Percentiles rank a stretch among this genome's conserved stretches.
phyloP scores from a whole-genome alignment of 2,113 vertebrate species.

The Catharus bicknelli region DNA sequence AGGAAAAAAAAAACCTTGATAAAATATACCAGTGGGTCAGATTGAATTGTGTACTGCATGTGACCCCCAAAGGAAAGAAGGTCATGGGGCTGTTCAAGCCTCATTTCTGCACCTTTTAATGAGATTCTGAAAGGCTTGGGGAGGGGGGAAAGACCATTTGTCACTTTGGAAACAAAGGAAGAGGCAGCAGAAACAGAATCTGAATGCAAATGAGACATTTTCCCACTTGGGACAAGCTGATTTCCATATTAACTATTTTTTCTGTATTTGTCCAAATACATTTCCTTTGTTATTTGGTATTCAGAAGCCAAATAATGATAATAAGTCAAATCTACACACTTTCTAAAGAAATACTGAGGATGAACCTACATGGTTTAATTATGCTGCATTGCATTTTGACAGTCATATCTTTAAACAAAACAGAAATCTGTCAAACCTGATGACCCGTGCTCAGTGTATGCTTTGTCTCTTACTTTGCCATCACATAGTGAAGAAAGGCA shows the following conservation, averaged over 20 bases:
- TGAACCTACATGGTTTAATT: not conserved
- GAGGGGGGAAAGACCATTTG: conserved; percentile 49
- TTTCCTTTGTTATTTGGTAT: not conserved
- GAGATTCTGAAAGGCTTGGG: conserved; percentile 46
- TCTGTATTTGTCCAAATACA: not conserved
- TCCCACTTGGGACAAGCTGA: conserved; percentile 29
- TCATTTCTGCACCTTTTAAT: conserved; percentile 54
- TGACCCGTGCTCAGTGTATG: not conserved
- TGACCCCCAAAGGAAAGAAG: conserved; percentile 43
- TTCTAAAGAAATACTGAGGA: not conserved
- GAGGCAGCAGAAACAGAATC: conserved; percentile 45
- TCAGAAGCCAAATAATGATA: not conserved
- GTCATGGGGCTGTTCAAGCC: not conserved
- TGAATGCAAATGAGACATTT: conserved; percentile 62
- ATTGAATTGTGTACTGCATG: conserved; percentile 43
- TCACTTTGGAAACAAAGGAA: conserved; percentile 65
- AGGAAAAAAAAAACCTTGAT: not conserved
- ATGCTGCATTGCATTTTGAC: not conserved
- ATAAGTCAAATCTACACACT: not conserved
- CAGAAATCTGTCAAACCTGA: not conserved
- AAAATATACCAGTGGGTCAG: conserved; percentile 38
- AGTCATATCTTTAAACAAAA: not conserved
- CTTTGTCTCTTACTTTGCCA: conserved; percentile 10
- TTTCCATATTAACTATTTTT: conserved; percentile 56
- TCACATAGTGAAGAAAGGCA: not conserved